Conservation (phyloP, 2,113 vertebrate species). For the Myotis brandtii region DNA sequence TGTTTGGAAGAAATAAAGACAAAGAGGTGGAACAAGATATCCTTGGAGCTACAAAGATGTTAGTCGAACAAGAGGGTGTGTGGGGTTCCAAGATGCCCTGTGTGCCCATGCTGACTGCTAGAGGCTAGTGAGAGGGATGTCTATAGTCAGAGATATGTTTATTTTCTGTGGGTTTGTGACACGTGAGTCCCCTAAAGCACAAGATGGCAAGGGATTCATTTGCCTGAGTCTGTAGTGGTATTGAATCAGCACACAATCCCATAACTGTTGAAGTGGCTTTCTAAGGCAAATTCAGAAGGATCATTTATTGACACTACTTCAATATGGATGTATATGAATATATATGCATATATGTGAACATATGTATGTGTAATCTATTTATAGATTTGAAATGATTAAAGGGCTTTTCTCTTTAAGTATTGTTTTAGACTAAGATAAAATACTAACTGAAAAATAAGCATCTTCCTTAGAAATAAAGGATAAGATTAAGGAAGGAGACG, state of each 20-base stretch:
- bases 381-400: neutral
- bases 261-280: neutral
- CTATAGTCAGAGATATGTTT: neutral
- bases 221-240: neutral
- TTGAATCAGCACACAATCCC: no score
- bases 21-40: neutral
- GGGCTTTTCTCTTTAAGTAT: neutral
- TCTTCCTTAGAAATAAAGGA: neutral
- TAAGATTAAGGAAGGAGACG: neutral
- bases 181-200: neutral
- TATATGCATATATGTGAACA: neutral
- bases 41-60: neutral
- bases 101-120: neutral
- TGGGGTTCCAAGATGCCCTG: neutral
- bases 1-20: neutral
- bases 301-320: neutral
- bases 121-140: neutral
- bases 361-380: neutral
- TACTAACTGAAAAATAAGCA: neutral
- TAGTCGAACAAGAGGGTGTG: fast-evolving
- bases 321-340: neutral
- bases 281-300: neutral
- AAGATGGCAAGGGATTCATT: neutral
- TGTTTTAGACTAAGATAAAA: neutral
- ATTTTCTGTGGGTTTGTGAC: neutral